phyloP scores from a whole-genome alignment of 1,140 invertebrate species.

The Drosophila ercepeae region DNA sequence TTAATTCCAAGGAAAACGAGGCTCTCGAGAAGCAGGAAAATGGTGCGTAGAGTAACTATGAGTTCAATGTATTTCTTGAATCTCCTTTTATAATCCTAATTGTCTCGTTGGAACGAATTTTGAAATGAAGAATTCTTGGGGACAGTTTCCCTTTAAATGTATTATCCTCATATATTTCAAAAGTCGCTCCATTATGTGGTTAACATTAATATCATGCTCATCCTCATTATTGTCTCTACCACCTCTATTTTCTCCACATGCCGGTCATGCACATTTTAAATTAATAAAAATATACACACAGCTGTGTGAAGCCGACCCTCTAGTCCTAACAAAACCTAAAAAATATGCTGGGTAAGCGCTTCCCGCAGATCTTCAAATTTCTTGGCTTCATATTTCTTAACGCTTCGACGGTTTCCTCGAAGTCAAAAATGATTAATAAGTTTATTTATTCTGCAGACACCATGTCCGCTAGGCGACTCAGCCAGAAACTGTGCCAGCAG shows the following conservation, averaged over 20 bases:
- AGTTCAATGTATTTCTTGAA: not conserved
- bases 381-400: not conserved
- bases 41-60: conserved; percentile 48
- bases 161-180: not conserved
- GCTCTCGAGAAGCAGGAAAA: conserved; percentile 64
- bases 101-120: not conserved
- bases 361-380: not conserved
- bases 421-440: conserved; percentile 1
- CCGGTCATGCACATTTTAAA: conserved; percentile 40
- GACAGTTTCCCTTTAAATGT: too few relatives aligned
- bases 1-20: conserved; percentile 81
- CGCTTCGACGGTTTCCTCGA: not conserved
- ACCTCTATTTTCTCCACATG: conserved; percentile 62
- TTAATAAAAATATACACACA: conserved; percentile 21
- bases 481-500: conserved; percentile 72
- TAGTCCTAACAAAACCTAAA: conserved; percentile 5
- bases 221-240: conserved; percentile 32
- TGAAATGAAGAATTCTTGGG: not conserved
- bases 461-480: conserved; percentile 43
- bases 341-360: conserved; percentile 46
- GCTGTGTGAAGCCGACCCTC: conserved; percentile 23
- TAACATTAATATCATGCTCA: conserved; percentile 13
- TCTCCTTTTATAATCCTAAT: not conserved
- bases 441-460: conserved; percentile 41
- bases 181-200: not conserved